Evolutionary conservation across 2,888 invertebrate genomes (phyloP), one percentile per base, ranked within the genome.

Genomic region (Rhimphoctona megacephalus): DNA sequence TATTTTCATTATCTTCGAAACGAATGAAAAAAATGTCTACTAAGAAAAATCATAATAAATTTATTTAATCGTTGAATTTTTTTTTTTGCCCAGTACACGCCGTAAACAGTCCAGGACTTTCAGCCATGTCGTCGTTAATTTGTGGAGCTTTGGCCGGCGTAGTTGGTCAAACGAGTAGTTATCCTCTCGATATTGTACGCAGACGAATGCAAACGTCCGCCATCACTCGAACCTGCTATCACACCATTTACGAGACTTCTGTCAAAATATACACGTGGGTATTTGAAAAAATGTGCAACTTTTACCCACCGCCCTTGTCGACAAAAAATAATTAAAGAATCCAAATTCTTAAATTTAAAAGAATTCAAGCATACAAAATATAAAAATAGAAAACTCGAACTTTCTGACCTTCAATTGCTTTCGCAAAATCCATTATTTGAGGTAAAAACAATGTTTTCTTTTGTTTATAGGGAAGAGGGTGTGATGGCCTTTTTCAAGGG

Each of bases 401-500:
- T 17, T 30, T n/a, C 49, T 17, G 25, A 17, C 14, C 9, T 39
- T 25, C 7, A 11, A 22, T 22, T 22, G 5, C 4, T 22, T n/a
- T 17, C n/a, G n/a, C 1, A 22, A 67, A 67, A 43, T 9, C 9
- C 9, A 54, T 11, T 8, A 54, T 22, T 54, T 43, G 11, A 11
- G 1, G 2, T 4, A 43, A 61, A 81, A 61, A 46, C 11, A 25
- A 54, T 46, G 8, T 52, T 25, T 79, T n/a, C 72, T 67, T 80
- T 79, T 86, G 52, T 88, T 81, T 95, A 72, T 95, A 98, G 98
- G 82, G 96, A 96, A 89, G 99, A 99, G 94, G 99, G 99, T 46
- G 93, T 98, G 39, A 96, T 96, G 93, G 99, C 99, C 0, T 97
- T 99, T 94, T 99, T 98, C 96, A 99, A 99, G 95, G 99, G 99